A percentile compares a stretch with the other conserved stretches of the same genome.
Conservation (phyloP, 1,140 invertebrate genomes). For the Nephila pilipes region DNA sequence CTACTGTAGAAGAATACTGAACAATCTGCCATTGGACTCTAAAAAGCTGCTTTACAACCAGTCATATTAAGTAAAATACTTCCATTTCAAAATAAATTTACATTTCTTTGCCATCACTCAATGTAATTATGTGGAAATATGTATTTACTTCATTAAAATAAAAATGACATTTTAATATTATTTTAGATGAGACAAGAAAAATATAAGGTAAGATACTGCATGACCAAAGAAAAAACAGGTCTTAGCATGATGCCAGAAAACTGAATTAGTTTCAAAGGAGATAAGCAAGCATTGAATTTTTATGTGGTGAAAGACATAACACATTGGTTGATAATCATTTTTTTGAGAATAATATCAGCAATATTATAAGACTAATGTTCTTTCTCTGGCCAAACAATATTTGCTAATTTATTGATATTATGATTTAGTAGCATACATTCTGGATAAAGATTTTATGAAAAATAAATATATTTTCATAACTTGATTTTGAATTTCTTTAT, state of each 20-base stretch:
- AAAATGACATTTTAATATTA: not conserved
- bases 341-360: too few species aligned
- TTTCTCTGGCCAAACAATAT: too few species aligned
- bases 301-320: too few species aligned
- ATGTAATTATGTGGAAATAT: not conserved
- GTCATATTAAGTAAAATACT: conserved; percentile 45
- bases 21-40: conserved; percentile 25
- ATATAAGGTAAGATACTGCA: not conserved
- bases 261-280: too few species aligned
- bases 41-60: conserved; percentile 43
- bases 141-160: not conserved
- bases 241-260: too few species aligned
- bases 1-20: conserved; percentile 63
- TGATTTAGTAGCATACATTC: not conserved
- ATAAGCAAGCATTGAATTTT: too few species aligned
- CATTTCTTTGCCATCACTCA: not conserved
- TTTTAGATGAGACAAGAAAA: not conserved
- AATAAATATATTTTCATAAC: too few species aligned
- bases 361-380: too few species aligned
- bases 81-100: conserved; percentile 59
- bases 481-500: too few species aligned
- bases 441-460: not conserved
- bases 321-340: too few species aligned
- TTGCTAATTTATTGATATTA: not conserved
- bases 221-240: too few species aligned